These are phyloP conservation scores for Paedocypris sp. DNA, from an alignment of 2,113 vertebrate species.

Conservation along the genomic window DNA sequence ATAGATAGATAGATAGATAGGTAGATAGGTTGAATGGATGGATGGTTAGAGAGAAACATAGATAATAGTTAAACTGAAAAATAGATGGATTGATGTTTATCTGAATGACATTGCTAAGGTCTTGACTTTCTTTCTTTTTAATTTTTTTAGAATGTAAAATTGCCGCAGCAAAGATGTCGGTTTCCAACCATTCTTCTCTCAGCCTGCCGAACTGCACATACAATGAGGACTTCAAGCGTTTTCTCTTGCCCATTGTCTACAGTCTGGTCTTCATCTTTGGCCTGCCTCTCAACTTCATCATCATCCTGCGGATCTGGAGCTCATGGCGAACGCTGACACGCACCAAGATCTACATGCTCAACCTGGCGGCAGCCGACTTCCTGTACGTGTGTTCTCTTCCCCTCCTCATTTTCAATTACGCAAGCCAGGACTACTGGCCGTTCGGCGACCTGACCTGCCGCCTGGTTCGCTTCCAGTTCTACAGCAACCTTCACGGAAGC, in stretches of 20 bases:
- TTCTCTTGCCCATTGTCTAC: constrained; percentile 79
- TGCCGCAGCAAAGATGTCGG: constrained; percentile 29
- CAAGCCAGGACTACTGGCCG: constrained; percentile 86
- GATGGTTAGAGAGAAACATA: too few relatives aligned
- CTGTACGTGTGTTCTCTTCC: constrained; percentile 90
- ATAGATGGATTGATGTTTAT: background rate
- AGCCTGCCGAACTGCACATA: constrained; percentile 69
- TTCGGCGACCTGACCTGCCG: constrained; percentile 85
- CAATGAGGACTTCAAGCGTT: constrained; percentile 81
- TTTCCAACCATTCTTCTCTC: background rate
- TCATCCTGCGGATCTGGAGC: constrained; percentile 78
- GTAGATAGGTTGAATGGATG: too few relatives aligned
- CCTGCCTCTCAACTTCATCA: constrained; percentile 71
- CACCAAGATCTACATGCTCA: constrained; percentile 81
- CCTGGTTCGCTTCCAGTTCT: constrained; percentile 88
- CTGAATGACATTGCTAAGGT: background rate
- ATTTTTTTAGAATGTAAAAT: constrained; percentile 46
- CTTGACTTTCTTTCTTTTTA: background rate
- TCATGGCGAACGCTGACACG: constrained; percentile 65
- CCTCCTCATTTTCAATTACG: constrained; percentile 90
- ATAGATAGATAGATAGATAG: too few relatives aligned
- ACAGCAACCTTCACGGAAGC: constrained; percentile 86
- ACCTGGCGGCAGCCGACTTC: constrained; percentile 80
- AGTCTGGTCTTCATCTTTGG: constrained; percentile 71
- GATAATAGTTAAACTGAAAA: background rate